Base-by-base conservation (phyloP, 1,140 invertebrate genomes). In the Cylas formicarius region DNA sequence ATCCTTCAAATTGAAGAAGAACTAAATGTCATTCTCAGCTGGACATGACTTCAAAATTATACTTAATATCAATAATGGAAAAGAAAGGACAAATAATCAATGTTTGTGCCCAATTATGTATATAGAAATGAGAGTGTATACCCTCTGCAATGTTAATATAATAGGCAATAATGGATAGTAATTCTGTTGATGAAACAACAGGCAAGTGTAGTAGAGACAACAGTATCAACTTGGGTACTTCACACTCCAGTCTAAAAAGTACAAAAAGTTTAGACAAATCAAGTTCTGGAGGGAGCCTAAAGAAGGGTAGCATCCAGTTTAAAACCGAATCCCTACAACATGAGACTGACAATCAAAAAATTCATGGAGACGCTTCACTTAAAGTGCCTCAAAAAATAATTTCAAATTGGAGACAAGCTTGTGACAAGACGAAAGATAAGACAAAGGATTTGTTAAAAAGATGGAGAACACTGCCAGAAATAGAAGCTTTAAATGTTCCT, bases 361-460 rank as follows among this genome's bases (percentile, higher is more conserved):
- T 47, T 16, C 45, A 61, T 17, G 45, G 50, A 10, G 55, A 55
- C 28, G 57, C 63, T 37, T 72, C 73, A 13, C 67, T 73, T 13
- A 78, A 77, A 57, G 74, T 78, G 28, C 76, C 76, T 5, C 64
- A 73, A n/a, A 81, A 80, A 56, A 77, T 80, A 53, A 77, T 81
- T 50, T 68, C 74, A 0, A 81, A 80, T 38, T 82, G 80, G 80
- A 69, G 70, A 44, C 75, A 78, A 52, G 80, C 80, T 40, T 82
- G 80, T 62, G 79, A 81, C 56, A 74, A 75, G 50, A 82, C 80
- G 0, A 75, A 75, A 53, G 80, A 81, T 50, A 72, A 75, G 48
- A 81, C 79, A 1, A 79, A 78, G 53, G 79, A 81, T 53, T 57
- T 82, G 18, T 60, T 81, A 43, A 81, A 81, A 55, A 65, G 76